These are phyloP conservation scores for Astreopora myriophthalma DNA, from an alignment of 64 coral and sea anemone species.

Conservation along the genomic window DNA sequence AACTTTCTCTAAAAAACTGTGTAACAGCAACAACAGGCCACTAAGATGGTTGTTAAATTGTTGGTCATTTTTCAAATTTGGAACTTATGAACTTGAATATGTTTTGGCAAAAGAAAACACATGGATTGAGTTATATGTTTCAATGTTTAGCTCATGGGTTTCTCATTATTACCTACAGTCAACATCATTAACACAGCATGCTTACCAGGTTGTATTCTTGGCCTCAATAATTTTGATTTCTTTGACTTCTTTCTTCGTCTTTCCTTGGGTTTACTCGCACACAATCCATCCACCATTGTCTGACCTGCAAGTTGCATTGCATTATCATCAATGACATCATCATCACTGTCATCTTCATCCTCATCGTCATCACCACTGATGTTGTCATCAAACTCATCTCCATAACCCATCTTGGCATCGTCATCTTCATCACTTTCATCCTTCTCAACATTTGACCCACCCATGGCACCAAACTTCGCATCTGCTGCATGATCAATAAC, in stretches of 20 bases:
- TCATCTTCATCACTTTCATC: background rate
- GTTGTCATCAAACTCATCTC: slow-evolving; percentile 39
- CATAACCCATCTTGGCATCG: slow-evolving; percentile 4
- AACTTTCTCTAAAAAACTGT: too few relatives aligned
- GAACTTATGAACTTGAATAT: too few relatives aligned
- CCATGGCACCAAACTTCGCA: slow-evolving; percentile 84
- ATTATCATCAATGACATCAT: slow-evolving; percentile 26
- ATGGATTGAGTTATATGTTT: too few relatives aligned
- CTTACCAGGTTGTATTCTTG: slow-evolving; percentile 73
- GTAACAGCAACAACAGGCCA: too few relatives aligned
- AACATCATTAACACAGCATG: background rate
- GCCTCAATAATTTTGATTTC: slow-evolving; percentile 4
- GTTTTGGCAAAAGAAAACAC: too few relatives aligned
- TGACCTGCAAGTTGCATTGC: slow-evolving; percentile 54
- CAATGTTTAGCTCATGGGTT: too few relatives aligned
- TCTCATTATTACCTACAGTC: background rate
- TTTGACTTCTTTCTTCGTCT: slow-evolving; percentile 19
- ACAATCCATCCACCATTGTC: slow-evolving; percentile 78
- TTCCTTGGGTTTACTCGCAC: slow-evolving; percentile 74
- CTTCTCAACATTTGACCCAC: slow-evolving; percentile 30
- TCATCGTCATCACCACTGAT: slow-evolving; percentile 23
- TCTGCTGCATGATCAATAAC: slow-evolving; percentile 87
- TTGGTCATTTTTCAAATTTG: too few relatives aligned
- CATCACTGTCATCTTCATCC: slow-evolving; percentile 41
- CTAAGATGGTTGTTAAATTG: too few relatives aligned